Evolutionary conservation across 2,797 vertebrate genomes (phyloP).

Genomic region (Enoplosus armatus): DNA sequence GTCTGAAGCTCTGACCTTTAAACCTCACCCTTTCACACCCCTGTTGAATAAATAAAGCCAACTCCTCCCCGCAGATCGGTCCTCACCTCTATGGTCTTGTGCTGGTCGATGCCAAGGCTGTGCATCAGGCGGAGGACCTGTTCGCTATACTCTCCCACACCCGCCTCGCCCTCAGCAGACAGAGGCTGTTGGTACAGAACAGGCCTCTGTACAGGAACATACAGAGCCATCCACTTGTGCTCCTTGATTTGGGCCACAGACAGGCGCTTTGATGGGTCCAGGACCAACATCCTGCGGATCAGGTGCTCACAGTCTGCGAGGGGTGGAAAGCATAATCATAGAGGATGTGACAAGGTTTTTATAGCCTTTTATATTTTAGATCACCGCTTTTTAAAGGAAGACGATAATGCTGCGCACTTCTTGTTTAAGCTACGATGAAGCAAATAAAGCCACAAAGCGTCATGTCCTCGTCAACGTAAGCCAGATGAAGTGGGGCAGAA

Average conservation of each 20-base stretch:
- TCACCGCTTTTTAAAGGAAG: not conserved
- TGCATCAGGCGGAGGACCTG: slow-evolving; percentile 98
- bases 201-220: slow-evolving; percentile 92
- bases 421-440: slow-evolving; percentile 30
- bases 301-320: slow-evolving; percentile 95
- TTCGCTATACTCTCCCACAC: slow-evolving; percentile 94
- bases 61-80: not conserved
- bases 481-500: slow-evolving; percentile 45
- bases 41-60: not conserved
- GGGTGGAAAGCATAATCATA: slow-evolving; percentile 27
- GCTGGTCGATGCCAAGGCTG: slow-evolving; percentile 98
- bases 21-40: not conserved
- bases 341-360: slow-evolving; percentile 2
- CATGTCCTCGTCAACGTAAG: slow-evolving; percentile 23
- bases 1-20: slow-evolving; percentile 12
- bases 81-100: slow-evolving; percentile 96
- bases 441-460: slow-evolving; percentile 32
- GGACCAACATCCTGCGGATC: slow-evolving; percentile 97
- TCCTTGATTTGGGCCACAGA: slow-evolving; percentile 97
- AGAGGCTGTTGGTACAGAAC: slow-evolving; percentile 89
- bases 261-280: slow-evolving; percentile 95
- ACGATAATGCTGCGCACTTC: not conserved
- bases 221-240: slow-evolving; percentile 97
- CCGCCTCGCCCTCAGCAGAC: slow-evolving; percentile 83
- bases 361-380: not conserved